These are phyloP conservation scores for Rhineura floridana DNA, from an alignment of 2,113 vertebrate genomes.

Conservation along the genomic window DNA sequence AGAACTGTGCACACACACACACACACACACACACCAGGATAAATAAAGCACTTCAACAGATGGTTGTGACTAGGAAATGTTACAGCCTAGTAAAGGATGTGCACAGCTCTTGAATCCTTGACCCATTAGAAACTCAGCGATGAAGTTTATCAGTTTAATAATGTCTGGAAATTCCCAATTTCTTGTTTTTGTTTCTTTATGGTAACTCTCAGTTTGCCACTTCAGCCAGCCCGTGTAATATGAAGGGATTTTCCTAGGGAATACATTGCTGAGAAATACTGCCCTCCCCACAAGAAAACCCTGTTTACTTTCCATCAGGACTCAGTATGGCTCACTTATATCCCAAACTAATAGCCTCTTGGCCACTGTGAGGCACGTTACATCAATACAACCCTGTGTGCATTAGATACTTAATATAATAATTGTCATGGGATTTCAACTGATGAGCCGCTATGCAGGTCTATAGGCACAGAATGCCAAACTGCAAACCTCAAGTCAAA, in stretches of 20 bases:
- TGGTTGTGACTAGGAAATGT: neutral
- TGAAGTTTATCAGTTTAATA: constrained; percentile 41
- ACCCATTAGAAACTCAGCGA: constrained; percentile 1
- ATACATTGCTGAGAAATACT: constrained; percentile 27
- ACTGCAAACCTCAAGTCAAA: neutral
- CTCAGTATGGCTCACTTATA: neutral
- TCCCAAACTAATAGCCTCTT: neutral
- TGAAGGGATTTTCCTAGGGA: constrained; percentile 37
- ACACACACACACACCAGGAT: neutral
- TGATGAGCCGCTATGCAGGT: neutral
- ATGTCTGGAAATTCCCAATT: constrained; percentile 49
- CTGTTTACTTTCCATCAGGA: neutral
- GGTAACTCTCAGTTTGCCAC: constrained; percentile 54
- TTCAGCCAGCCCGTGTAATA: neutral
- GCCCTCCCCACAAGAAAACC: accelerated
- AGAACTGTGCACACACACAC: neutral
- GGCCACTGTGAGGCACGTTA: neutral
- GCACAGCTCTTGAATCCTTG: constrained; percentile 10
- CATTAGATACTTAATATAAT: neutral
- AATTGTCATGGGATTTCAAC: neutral
- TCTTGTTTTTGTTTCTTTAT: constrained; percentile 5
- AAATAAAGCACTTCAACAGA: neutral
- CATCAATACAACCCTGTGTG: neutral
- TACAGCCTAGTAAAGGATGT: neutral
- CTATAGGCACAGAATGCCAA: neutral